Conservation (phyloP, 2,888 invertebrate species). For the Drosophila prostipennis region DNA sequence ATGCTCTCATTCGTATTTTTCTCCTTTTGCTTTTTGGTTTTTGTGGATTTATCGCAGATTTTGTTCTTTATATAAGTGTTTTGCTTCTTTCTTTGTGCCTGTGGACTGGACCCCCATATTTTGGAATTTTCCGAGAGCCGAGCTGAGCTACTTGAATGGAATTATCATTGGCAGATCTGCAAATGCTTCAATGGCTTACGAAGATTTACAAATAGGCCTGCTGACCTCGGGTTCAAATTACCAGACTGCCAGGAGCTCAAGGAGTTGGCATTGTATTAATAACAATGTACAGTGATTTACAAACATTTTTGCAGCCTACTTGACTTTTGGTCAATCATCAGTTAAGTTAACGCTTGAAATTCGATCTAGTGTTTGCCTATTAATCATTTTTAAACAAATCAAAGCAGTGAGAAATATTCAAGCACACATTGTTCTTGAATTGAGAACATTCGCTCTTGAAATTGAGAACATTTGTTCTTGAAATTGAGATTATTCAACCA, state of each 20-base stretch:
- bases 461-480: too few relatives aligned
- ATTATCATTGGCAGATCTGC: conserved; percentile 31
- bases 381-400: background rate
- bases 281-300: background rate
- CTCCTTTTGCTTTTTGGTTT: conserved; percentile 36
- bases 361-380: background rate
- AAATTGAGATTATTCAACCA: too few relatives aligned
- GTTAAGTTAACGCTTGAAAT: background rate
- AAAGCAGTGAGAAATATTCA: background rate
- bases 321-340: background rate
- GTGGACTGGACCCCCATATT: background rate
- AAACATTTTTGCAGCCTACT: background rate
- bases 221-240: conserved; percentile 18
- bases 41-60: conserved; percentile 70
- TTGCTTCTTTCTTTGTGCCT: conserved; percentile 44
- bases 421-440: too few relatives aligned
- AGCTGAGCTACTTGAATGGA: conserved; percentile 33
- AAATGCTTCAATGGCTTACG: conserved; percentile 21
- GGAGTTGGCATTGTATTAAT: background rate
- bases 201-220: conserved; percentile 6
- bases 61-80: conserved; percentile 64
- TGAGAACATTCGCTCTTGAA: too few relatives aligned
- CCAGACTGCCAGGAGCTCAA: background rate
- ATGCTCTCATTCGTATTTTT: conserved; percentile 60
- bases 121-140: conserved; percentile 4